phyloP scores from a whole-genome alignment of 2,113 vertebrate species.

The Haliaeetus leucogaster region DNA sequence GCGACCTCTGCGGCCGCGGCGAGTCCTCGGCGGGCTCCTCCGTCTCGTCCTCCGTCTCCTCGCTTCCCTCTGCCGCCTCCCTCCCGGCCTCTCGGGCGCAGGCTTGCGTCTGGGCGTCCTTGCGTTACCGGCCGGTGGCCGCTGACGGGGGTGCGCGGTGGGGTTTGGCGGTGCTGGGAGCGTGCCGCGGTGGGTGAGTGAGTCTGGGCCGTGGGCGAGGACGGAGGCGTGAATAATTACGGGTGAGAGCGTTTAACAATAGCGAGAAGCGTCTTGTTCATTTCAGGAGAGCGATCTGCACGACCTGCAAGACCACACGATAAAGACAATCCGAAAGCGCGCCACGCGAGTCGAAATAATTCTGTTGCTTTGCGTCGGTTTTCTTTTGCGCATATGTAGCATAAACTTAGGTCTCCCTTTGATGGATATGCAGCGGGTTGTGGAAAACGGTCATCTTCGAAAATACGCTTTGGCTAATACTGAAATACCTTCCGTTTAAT shows the following conservation, averaged over 20 bases:
- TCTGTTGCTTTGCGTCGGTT: neutral
- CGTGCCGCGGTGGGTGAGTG: rapidly evolving
- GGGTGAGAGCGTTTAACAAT: neutral
- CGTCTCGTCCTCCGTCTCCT: too few species aligned
- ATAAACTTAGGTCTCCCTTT: neutral
- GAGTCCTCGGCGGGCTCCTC: too few species aligned
- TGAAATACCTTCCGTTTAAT: neutral
- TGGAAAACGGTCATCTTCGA: neutral
- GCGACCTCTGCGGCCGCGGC: neutral
- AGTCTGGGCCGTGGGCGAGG: rapidly evolving
- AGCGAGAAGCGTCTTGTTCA: neutral
- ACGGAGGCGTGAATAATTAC: rapidly evolving
- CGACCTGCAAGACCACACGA: too few species aligned
- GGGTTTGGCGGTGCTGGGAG: neutral
- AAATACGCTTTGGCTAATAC: neutral
- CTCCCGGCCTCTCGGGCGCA: too few species aligned
- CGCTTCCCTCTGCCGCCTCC: too few species aligned
- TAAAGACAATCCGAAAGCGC: neutral
- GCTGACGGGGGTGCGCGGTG: too few species aligned
- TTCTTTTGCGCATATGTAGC: rapidly evolving
- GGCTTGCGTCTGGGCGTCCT: too few species aligned
- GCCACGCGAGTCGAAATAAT: neutral
- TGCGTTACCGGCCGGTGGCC: too few species aligned
- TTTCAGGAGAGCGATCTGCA: neutral
- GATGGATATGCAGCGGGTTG: neutral